Base-by-base conservation (phyloP, 2,888 invertebrate species). In the Dasypolia templi region DNA sequence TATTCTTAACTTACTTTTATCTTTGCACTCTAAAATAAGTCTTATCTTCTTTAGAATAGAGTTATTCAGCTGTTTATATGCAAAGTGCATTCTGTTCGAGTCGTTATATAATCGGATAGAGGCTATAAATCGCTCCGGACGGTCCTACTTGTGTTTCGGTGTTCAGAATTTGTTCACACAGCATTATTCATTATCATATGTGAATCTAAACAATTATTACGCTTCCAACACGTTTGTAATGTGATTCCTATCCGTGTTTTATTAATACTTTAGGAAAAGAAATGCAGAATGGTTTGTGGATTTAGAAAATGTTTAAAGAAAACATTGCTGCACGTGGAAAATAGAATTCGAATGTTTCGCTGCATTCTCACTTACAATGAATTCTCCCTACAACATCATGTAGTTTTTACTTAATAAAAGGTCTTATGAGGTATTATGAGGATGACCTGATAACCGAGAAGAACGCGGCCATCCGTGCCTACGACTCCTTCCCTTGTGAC, bases 101-200 rank as follows among this genome's bases (percentile, higher is more conserved):
- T 82, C 72, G 82, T 83, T 82, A 84, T 79, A 89, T 92, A 92
- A 91, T 91, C 91, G 90, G 92, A 90, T 92, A 90, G 87, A 85
- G 81, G 89, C 81, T 69, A 91, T 93, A 93, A 93, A 93, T 93
- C 88, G 82, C 70, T 46, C 63, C 77, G 79, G 89, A 79, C 82
- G 74, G 64, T 74, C 59, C 83, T 83, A 86, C 91, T 89, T 89
- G 91, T 91, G 91, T 93, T 89, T 86, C 72, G 87, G 87, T 88
- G 89, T 90, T 90, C 87, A 89, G 89, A 89, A 88, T 89, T 84
- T 87, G 92, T 93, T 94, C 93, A 92, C 94, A 94, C 92, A 92
- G 87, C 82, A 88, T 87, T 81, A 81, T 88, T 89, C 88, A 90
- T 91, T 92, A 91, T 91, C 90, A 84, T 86, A 85, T 85, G 85